Evolutionary conservation across 2,113 vertebrate species (phyloP).

Genomic region (Lanius collurio): DNA sequence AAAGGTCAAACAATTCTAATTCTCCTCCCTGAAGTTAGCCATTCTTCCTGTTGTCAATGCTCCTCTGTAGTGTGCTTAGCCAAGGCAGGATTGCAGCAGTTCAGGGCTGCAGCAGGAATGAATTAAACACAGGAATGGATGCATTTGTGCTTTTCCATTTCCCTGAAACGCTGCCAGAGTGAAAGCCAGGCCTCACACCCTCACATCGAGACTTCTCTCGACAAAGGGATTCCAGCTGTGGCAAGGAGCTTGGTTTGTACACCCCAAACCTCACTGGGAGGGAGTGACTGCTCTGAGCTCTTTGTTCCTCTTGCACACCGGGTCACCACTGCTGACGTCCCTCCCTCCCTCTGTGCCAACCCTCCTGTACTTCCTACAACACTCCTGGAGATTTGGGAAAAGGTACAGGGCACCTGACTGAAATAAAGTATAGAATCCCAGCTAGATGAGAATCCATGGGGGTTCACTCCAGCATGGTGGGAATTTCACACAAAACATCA

Average conservation of each 20-base stretch:
- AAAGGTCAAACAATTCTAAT: conserved; percentile 48
- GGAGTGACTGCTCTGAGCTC: not conserved
- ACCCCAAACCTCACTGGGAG: not conserved
- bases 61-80: not conserved
- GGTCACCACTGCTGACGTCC: not conserved
- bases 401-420: not conserved
- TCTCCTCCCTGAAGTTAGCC: conserved; percentile 2
- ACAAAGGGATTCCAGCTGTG: not conserved
- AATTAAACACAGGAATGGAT: not conserved
- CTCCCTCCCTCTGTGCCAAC: not conserved
- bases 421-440: not conserved
- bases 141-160: not conserved
- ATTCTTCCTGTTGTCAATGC: not conserved
- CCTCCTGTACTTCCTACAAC: not conserved
- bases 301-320: not conserved
- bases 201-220: not conserved
- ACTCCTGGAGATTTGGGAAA: rapidly evolving
- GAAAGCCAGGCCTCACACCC: not conserved
- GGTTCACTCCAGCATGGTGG: not conserved
- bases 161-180: not conserved
- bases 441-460: not conserved
- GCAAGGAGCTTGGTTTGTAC: not conserved
- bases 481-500: not conserved
- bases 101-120: not conserved
- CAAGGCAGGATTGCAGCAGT: not conserved